A percentile compares a stretch with the other conserved stretches of the same genome.
Evolutionary conservation across 1,140 invertebrate genomes (phyloP).

Genomic region (Venustaconcha ellipsiformis): DNA sequence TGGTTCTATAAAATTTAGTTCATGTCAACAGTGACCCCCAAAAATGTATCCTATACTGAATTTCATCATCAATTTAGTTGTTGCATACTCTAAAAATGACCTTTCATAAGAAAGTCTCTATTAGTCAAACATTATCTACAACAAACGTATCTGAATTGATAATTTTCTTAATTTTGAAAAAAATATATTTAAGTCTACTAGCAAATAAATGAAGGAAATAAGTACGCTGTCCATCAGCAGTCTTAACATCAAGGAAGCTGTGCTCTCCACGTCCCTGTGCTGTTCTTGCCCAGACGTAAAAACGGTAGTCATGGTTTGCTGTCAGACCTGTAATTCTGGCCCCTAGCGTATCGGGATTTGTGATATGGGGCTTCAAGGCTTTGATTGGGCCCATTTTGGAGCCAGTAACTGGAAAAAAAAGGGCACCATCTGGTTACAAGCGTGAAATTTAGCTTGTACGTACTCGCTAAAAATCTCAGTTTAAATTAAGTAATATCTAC

Average conservation of each 20-base stretch:
- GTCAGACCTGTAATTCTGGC: conserved; percentile 57
- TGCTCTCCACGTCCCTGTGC: conserved; percentile 47
- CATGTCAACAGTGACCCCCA: too few species aligned
- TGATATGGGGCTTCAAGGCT: conserved; percentile 51
- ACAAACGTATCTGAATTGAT: neutral
- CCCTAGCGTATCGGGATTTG: conserved; percentile 50
- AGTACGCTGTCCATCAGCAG: conserved; percentile 30
- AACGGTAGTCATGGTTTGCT: conserved; percentile 51
- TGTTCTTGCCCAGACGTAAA: conserved; percentile 60
- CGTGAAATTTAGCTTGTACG: neutral
- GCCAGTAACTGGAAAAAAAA: conserved; percentile 39
- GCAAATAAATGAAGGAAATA: neutral
- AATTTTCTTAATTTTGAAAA: neutral
- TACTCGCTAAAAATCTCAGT: neutral
- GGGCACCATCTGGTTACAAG: neutral
- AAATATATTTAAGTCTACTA: neutral
- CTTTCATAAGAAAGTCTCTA: too few species aligned
- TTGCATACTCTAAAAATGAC: too few species aligned
- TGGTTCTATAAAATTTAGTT: too few species aligned
- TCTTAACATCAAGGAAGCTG: conserved; percentile 48
- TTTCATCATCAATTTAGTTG: too few species aligned
- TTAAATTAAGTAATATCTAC: neutral
- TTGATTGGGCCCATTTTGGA: conserved; percentile 39
- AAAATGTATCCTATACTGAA: too few species aligned
- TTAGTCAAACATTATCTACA: neutral